Conservation (phyloP, 2,888 invertebrate genomes). For the Erynnis tages region DNA sequence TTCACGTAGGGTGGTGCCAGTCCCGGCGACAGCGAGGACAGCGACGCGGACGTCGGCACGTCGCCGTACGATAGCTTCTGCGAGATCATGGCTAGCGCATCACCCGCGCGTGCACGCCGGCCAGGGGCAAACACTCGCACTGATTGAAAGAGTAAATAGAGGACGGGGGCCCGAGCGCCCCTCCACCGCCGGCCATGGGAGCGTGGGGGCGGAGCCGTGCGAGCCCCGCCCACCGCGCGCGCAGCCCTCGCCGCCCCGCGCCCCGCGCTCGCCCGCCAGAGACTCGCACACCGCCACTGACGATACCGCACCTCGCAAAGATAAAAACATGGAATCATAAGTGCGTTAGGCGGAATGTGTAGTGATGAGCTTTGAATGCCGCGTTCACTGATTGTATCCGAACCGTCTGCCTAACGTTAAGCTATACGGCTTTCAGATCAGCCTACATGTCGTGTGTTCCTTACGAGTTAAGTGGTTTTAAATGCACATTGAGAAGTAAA, state of each 20-base stretch:
- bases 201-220: conserved; percentile 60
- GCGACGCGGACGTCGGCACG: conserved; percentile 83
- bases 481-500: too few relatives aligned
- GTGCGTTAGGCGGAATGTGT: conserved; percentile 74
- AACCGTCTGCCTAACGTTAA: neutral
- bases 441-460: neutral
- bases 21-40: conserved; percentile 86
- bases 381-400: conserved; percentile 14
- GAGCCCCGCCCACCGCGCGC: conserved; percentile 41
- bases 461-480: neutral
- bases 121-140: conserved; percentile 81
- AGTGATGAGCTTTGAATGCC: conserved; percentile 55
- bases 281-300: conserved; percentile 46
- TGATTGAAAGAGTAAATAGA: conserved; percentile 83
- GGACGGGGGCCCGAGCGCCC: conserved; percentile 73
- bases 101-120: conserved; percentile 81
- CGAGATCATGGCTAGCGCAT: conserved; percentile 84
- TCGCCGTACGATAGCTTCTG: conserved; percentile 87
- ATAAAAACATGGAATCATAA: conserved; percentile 79
- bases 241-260: conserved; percentile 40
- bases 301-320: conserved; percentile 73
- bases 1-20: conserved; percentile 92
- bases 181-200: conserved; percentile 66
- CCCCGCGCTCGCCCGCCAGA: conserved; percentile 37
- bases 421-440: neutral